Conservation (phyloP, 2,113 vertebrate genomes). For the Periophthalmus modestus region DNA sequence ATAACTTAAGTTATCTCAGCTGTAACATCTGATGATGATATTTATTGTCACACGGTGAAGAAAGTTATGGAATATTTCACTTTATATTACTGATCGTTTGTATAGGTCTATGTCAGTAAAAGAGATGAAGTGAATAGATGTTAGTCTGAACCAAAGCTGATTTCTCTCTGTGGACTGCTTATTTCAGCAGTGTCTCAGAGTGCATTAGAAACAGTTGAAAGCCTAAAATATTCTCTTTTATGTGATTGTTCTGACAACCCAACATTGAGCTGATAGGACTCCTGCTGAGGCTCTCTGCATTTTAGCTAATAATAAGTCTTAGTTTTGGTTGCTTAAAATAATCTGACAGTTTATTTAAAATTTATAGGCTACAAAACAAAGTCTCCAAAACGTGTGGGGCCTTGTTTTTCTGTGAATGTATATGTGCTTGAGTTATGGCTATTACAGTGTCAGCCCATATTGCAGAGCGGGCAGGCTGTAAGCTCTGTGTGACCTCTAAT, state of each 20-base stretch:
- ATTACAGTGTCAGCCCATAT: neutral
- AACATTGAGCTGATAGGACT: conserved; percentile 2
- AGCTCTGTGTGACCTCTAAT: neutral
- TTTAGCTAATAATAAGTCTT: conserved; percentile 13
- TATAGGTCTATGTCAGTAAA: too few species aligned
- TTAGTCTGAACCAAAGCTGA: conserved; percentile 17
- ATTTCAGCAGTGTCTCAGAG: neutral
- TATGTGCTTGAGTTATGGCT: neutral
- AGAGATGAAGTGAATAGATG: neutral
- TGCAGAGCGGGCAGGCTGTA: neutral
- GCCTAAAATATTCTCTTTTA: conserved; percentile 9
- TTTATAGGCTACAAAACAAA: neutral
- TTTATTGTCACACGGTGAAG: too few species aligned
- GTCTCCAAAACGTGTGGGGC: neutral
- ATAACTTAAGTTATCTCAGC: too few species aligned
- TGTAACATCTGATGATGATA: too few species aligned
- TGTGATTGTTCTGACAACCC: conserved; percentile 10
- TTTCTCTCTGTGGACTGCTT: neutral
- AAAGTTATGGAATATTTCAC: too few species aligned
- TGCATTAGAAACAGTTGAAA: conserved; percentile 2
- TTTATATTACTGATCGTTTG: too few species aligned
- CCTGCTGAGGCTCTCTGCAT: conserved; percentile 1
- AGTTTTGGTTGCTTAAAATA: neutral
- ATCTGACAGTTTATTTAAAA: neutral
- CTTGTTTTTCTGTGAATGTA: too few species aligned